Base-by-base conservation (phyloP, 2,113 vertebrate genomes). In the Tragelaphus imberbis region DNA sequence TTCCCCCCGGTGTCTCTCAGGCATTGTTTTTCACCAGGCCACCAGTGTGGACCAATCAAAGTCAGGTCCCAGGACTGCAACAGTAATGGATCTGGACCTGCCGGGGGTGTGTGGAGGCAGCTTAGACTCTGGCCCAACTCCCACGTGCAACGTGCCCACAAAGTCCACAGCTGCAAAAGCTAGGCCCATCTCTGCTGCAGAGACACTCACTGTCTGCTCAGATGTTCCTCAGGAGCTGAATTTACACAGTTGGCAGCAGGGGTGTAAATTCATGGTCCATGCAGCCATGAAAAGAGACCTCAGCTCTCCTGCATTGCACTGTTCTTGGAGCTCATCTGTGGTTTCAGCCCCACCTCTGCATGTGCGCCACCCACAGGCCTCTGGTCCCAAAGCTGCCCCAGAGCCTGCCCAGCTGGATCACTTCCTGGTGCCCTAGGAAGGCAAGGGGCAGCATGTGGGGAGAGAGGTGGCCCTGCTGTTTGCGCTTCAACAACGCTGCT, bases 401-500 rank as follows among this genome's bases (percentile, higher is more conserved):
- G 47, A 81, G 79, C 28, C 47, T 33, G 15, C 16, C 79, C 9
- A 1, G 79, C 28, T 3, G 49, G 47, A 53, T 16, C 79, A 49
- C 47, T 11, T 53, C 28, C 27, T 30, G 16, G 28, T 21, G 47
- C 47, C 79, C 79, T 21, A 10, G 79, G 47, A 9, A 33, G 47
- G 79, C 79, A 81, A 49, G 28, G 14, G 44, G 28, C 16, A 49
- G 79, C 8, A 9, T 1, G 5, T 12, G 79, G 16, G 47, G 16
- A 81, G 28, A 81, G 16, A 81, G 79, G 28, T 2, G 9, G 16
- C 49, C 79, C 44, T 33, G 47, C 79, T 6, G 2, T 12, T 21
- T 21, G 47, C 0, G 5, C 79, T 33, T 33, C 79, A 53, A 3
- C 79, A 33, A 7, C 0, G 5, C 28, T 33, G 10, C 49, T n/a